phyloP scores from a whole-genome alignment of 2,113 vertebrate genomes.

The Carassius gibelio region DNA sequence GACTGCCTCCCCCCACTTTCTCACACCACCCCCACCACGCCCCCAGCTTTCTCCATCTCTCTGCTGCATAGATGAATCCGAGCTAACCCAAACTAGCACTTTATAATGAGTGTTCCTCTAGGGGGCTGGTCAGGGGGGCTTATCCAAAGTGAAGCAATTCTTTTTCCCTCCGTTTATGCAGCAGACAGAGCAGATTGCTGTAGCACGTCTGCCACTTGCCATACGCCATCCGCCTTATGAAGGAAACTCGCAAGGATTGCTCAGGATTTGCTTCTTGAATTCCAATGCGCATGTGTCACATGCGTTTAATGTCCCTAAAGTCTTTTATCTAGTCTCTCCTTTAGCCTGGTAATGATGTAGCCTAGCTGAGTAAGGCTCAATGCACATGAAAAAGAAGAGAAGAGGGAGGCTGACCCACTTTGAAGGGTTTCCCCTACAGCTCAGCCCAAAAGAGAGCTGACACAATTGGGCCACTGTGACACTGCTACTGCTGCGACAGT shows the following conservation, averaged over 20 bases:
- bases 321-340: not conserved
- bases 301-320: slow-evolving; percentile 18
- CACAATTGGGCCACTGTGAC: slow-evolving; percentile 51
- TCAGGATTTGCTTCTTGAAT: slow-evolving; percentile 18
- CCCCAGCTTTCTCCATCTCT: slow-evolving; percentile 15
- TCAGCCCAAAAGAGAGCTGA: slow-evolving; percentile 45
- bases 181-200: slow-evolving; percentile 18
- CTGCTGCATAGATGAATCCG: slow-evolving; percentile 10
- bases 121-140: slow-evolving; percentile 25
- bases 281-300: slow-evolving; percentile 38
- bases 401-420: slow-evolving; percentile 48
- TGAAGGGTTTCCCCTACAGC: slow-evolving; percentile 43
- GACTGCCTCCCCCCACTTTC: not conserved
- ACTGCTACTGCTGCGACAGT: slow-evolving; percentile 9
- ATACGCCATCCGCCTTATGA: not conserved
- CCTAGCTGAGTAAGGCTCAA: slow-evolving; percentile 5
- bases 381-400: slow-evolving; percentile 10
- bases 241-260: slow-evolving; percentile 31
- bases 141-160: not conserved
- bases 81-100: slow-evolving; percentile 18
- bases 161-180: slow-evolving; percentile 10
- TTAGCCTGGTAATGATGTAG: slow-evolving; percentile 16
- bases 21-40: not conserved
- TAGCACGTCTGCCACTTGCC: slow-evolving; percentile 41
- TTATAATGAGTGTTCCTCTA: slow-evolving; percentile 36